Evolutionary conservation across 1,140 invertebrate species (phyloP), one percentile per base, ranked within the genome.

Genomic region (Cyclina sinensis): DNA sequence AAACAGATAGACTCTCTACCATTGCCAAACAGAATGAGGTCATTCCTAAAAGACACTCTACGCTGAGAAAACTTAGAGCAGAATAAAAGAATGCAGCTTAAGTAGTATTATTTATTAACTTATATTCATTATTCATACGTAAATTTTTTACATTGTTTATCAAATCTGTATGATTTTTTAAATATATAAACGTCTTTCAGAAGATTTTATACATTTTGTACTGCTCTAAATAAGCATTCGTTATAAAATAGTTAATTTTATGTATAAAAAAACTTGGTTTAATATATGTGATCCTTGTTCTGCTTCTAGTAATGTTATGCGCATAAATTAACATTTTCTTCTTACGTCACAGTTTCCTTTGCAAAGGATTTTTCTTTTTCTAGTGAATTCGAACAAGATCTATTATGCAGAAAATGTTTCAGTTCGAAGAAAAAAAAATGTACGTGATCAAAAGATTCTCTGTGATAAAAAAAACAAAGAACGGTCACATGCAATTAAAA

Each of bases 11-110:
- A 93, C 46, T 83, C 88, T 78, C 84, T 95, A 11, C 91, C 92
- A 11, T 88, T 96, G 68, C 95, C 95, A n/a, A 95, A 92, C 35
- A 83, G 89, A 30, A 91, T 95, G 18, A 93, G 93, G 81, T 43
- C 85, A 11, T 95, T 94, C 65, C 68, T 95, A 24, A 92, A 93
- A 84, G 91, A 93, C 24, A 76, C 80, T 43, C 30, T 88, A 43
- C 62, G 68, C n/a, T 88, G 46, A 78, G 16, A 32, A 32, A 27
- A 39, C 16, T 21, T 30, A 37, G 51, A 32, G 57, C 39, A 39
- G 68, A 21, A 12, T 39, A 21, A 5, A 16, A 39, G 68, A 21
- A n/a, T 83, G 37, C 46, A 65, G 46, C 68, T 43, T 46, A 14
- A 4, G 7, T 30, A 65, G 30, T 65, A 65, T 65, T 27, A 65